Evolutionary conservation across 92 coral and sea anemone species (phyloP).

Genomic region (Parazoanthus swiftii): DNA sequence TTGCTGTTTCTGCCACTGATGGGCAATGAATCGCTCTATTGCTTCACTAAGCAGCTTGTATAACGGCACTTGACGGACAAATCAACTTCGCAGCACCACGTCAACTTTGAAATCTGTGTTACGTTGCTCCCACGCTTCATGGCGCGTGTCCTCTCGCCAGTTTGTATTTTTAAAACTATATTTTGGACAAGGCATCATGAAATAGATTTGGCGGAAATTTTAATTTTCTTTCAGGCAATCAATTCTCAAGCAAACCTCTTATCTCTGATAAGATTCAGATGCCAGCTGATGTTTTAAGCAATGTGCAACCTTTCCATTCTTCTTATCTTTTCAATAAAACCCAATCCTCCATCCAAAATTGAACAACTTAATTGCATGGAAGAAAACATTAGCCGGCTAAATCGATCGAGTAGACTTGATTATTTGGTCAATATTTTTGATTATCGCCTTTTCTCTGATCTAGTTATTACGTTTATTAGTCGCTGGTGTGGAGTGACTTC

Average conservation of each 20-base stretch:
- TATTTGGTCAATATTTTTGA: constrained; percentile 45
- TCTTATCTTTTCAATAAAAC: constrained; percentile 70
- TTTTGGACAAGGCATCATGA: constrained; percentile 18
- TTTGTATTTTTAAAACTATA: background rate
- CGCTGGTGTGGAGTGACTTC: constrained; percentile 11
- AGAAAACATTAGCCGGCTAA: constrained; percentile 55
- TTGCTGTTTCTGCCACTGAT: background rate
- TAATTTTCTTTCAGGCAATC: constrained; percentile 54
- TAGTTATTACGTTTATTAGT: constrained; percentile 2
- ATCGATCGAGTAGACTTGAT: constrained; percentile 29
- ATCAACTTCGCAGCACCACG: background rate
- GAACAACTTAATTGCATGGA: constrained; percentile 78
- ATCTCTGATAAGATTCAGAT: constrained; percentile 53
- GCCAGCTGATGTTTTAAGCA: constrained; percentile 45
- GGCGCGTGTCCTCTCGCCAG: background rate
- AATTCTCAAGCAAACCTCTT: constrained; percentile 44
- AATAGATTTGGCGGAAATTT: constrained; percentile 31
- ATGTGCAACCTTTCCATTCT: constrained; percentile 44
- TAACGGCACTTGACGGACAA: constrained; percentile 1
- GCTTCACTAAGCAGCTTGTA: constrained; percentile 22
- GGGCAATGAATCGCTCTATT: background rate
- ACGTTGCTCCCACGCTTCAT: background rate
- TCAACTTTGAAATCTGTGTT: constrained; percentile 8
- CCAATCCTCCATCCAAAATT: constrained; percentile 65
- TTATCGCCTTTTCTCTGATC: constrained; percentile 32